Evolutionary conservation across 2,888 invertebrate genomes (phyloP).

Genomic region (Thymelicus sylvestris): DNA sequence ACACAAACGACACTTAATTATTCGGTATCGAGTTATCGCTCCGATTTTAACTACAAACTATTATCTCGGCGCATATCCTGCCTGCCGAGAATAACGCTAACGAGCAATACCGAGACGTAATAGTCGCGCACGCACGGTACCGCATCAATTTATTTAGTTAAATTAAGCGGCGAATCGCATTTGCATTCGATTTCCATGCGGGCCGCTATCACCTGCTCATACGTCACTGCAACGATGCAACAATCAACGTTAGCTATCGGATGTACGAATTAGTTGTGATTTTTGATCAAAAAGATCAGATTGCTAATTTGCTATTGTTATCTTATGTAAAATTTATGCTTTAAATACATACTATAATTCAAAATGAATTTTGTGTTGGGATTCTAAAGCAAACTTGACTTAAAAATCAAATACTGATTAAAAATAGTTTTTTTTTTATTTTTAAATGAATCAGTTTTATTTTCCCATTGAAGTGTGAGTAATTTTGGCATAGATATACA

Average conservation of each 20-base stretch:
- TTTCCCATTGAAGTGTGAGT: too few relatives aligned
- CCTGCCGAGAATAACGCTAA: constrained; percentile 53
- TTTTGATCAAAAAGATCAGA: too few relatives aligned
- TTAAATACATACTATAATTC: too few relatives aligned
- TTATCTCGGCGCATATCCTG: constrained; percentile 43
- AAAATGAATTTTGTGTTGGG: too few relatives aligned
- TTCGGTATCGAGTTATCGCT: constrained; percentile 21
- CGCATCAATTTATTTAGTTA: constrained; percentile 80
- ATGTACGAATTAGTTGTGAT: constrained; percentile 47
- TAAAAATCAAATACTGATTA: too few relatives aligned
- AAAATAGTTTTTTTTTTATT: not conserved
- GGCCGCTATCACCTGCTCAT: constrained; percentile 73
- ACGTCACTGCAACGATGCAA: constrained; percentile 75
- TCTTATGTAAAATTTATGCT: too few relatives aligned
- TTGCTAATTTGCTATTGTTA: too few relatives aligned
- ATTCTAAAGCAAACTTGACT: too few relatives aligned
- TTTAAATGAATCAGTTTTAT: too few relatives aligned
- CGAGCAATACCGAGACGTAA: constrained; percentile 67
- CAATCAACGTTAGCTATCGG: constrained; percentile 54
- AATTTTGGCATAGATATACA: too few relatives aligned
- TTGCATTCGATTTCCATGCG: constrained; percentile 83
- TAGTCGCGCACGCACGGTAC: constrained; percentile 62
- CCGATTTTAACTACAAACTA: constrained; percentile 24
- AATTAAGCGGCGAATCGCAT: constrained; percentile 78
- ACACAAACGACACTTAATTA: constrained; percentile 2